phyloP scores from a whole-genome alignment of 2,113 vertebrate species.

The Platichthys stellatus region DNA sequence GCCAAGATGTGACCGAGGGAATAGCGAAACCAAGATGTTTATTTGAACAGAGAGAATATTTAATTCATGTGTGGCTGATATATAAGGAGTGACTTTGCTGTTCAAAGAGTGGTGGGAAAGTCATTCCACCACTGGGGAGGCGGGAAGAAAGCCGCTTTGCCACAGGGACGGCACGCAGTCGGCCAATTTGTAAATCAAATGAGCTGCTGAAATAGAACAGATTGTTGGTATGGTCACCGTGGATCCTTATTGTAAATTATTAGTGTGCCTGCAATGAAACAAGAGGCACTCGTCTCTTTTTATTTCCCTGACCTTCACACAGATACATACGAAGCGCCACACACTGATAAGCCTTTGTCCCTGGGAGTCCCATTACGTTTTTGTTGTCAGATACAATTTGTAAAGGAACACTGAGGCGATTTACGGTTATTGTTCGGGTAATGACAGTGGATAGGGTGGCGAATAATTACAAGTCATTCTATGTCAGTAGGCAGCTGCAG shows the following conservation, averaged over 20 bases:
- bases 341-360: slow-evolving; percentile 33
- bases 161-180: slow-evolving; percentile 31
- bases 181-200: slow-evolving; percentile 69
- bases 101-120: slow-evolving; percentile 49
- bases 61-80: slow-evolving; percentile 28
- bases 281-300: slow-evolving; percentile 18
- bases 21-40: slow-evolving; percentile 18
- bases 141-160: slow-evolving; percentile 45
- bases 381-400: slow-evolving; percentile 46
- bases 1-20: slow-evolving; percentile 3
- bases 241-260: slow-evolving; percentile 44
- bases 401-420: background rate
- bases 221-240: slow-evolving; percentile 49
- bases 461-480: background rate
- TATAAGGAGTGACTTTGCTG: slow-evolving; percentile 44
- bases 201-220: slow-evolving; percentile 53
- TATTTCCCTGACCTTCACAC: slow-evolving; percentile 53
- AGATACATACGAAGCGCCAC: slow-evolving; percentile 27
- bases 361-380: slow-evolving; percentile 26
- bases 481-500: background rate
- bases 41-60: slow-evolving; percentile 17
- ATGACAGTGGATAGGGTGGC: slow-evolving; percentile 3
- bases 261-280: slow-evolving; percentile 27
- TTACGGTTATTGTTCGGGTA: slow-evolving; percentile 17
- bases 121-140: slow-evolving; percentile 35